A percentile compares a stretch with the other conserved stretches of the same genome.
Evolutionary conservation across 2,113 vertebrate genomes (phyloP).

Genomic region (Siphamia tubifer): DNA sequence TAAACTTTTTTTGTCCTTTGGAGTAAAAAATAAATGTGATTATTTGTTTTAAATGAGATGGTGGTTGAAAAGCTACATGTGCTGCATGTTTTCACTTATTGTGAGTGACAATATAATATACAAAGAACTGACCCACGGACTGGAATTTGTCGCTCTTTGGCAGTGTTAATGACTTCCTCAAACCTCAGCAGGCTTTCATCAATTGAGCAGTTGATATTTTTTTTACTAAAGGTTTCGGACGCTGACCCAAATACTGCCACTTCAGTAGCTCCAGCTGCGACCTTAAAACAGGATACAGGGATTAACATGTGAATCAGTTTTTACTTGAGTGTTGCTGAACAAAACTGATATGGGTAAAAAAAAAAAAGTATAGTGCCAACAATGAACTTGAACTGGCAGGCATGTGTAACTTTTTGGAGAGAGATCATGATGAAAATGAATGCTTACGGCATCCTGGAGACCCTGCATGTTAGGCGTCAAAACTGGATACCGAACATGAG

Average conservation of each 20-base stretch:
- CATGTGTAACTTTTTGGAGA: not conserved
- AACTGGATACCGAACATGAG: slow-evolving; percentile 89
- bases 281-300: slow-evolving; percentile 72
- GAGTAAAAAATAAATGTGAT: not conserved
- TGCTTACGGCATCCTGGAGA: slow-evolving; percentile 91
- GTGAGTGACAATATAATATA: not conserved
- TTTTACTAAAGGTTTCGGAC: slow-evolving; percentile 90
- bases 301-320: slow-evolving; percentile 10
- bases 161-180: slow-evolving; percentile 84
- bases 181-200: slow-evolving; percentile 93
- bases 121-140: slow-evolving; percentile 86
- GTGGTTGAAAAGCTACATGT: not conserved
- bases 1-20: not conserved
- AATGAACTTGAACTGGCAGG: slow-evolving; percentile 21
- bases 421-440: slow-evolving; percentile 22
- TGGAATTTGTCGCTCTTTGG: slow-evolving; percentile 86
- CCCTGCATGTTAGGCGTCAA: slow-evolving; percentile 93
- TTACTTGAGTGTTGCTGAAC: slow-evolving; percentile 15
- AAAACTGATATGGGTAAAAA: slow-evolving; percentile 1
- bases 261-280: slow-evolving; percentile 90
- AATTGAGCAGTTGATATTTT: slow-evolving; percentile 93
- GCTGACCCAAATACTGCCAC: slow-evolving; percentile 93
- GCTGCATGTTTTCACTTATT: slow-evolving; percentile 17
- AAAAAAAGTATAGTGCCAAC: not conserved
- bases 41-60: not conserved